A percentile compares a stretch with the other conserved stretches of the same genome.
These are phyloP conservation scores for Ammodytes dubius DNA, from an alignment of 2,113 vertebrate genomes.

Conservation along the genomic window DNA sequence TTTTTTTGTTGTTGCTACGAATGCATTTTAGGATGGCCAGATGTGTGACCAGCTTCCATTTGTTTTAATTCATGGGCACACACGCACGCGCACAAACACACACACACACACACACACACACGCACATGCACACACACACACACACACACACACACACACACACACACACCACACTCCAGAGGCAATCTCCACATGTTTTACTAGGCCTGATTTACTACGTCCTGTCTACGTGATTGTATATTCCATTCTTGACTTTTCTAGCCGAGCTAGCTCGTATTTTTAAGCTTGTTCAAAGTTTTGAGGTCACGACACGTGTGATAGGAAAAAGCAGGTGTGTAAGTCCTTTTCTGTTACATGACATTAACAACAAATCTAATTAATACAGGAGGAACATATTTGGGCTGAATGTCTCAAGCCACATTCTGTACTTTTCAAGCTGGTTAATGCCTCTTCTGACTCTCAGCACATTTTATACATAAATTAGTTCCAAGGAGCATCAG, in stretches of 20 bases:
- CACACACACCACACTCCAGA: slow-evolving; percentile 35
- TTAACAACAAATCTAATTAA: background rate
- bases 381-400: background rate
- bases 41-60: slow-evolving; percentile 34
- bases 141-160: slow-evolving; percentile 31
- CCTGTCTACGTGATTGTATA: slow-evolving; percentile 27
- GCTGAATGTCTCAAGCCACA: slow-evolving; percentile 37
- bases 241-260: slow-evolving; percentile 14
- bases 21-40: slow-evolving; percentile 9
- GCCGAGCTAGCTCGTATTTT: slow-evolving; percentile 31
- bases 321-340: slow-evolving; percentile 45
- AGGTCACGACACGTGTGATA: background rate
- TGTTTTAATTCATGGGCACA: slow-evolving; percentile 23
- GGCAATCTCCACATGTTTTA: slow-evolving; percentile 25
- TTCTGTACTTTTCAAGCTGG: slow-evolving; percentile 23
- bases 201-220: slow-evolving; percentile 55
- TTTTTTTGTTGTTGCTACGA: slow-evolving; percentile 1
- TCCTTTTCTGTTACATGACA: background rate
- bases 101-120: slow-evolving; percentile 18
- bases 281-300: slow-evolving; percentile 13
- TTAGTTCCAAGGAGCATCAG: slow-evolving; percentile 50
- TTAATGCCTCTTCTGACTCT: slow-evolving; percentile 27
- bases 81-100: background rate
- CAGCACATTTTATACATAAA: slow-evolving; percentile 59
- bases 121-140: slow-evolving; percentile 27